Conservation (phyloP, 2,797 vertebrate species). For the Rhinatrema bivittatum region DNA sequence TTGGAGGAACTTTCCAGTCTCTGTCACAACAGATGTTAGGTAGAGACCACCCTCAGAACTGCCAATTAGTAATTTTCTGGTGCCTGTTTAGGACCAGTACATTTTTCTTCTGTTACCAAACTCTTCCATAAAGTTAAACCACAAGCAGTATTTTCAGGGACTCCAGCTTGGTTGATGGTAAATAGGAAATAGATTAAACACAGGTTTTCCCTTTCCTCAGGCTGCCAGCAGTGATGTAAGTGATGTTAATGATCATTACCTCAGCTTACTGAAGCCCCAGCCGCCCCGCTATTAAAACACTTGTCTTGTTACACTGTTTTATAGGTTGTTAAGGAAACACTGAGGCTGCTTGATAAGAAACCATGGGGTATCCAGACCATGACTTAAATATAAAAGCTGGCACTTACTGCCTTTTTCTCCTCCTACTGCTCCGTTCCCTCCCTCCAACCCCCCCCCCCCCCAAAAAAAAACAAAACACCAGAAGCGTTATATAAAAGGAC, state of each 20-base stretch:
- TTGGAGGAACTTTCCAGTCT: too few species aligned
- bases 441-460: too few species aligned
- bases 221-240: conserved; percentile 66
- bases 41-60: too few species aligned
- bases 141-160: conserved; percentile 45
- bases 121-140: conserved; percentile 57
- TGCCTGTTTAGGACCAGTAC: conserved; percentile 32
- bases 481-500: conserved; percentile 3
- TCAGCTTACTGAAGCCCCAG: conserved; percentile 33
- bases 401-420: conserved; percentile 6
- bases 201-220: conserved; percentile 60
- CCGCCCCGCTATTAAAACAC: conserved; percentile 14
- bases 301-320: conserved; percentile 31
- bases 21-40: too few species aligned
- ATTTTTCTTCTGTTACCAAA: conserved; percentile 42
- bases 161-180: conserved; percentile 50
- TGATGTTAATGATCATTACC: conserved; percentile 48
- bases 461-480: too few species aligned
- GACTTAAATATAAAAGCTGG: conserved; percentile 17
- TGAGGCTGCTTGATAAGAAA: conserved; percentile 46
- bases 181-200: conserved; percentile 64
- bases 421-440: not conserved
- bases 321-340: conserved; percentile 50
- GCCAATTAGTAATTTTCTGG: too few species aligned
- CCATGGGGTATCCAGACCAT: conserved; percentile 24